Evolutionary conservation across 2,113 vertebrate genomes (phyloP), one percentile per base, ranked within the genome.

Genomic region (Rhinichthys klamathensis): DNA sequence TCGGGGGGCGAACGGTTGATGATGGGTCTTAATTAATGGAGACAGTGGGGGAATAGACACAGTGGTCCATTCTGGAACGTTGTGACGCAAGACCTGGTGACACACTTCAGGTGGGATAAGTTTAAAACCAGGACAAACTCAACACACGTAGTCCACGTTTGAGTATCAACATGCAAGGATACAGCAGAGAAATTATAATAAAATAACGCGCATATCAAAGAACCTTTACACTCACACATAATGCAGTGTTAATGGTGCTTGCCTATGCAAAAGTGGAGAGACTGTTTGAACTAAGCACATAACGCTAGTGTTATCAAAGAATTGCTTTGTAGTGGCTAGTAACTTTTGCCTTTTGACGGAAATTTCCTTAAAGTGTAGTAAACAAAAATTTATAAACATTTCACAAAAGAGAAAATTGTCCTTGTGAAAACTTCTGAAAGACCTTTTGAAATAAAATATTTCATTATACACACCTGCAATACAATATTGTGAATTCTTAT

Each of bases 1-100:
- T 93, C 92, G 90, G 85, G 91, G 93, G 94, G 92, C 84, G 84
- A 89, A 76, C 10, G 85, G 87, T 87, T 74, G 72, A 93, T 93
- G 85, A 90, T 89, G 91, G 89, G 92, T 93, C 93, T 94, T 96
- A 95, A 96, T 95, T 95, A 95, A 92, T 92, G 91, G 92, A 88
- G 86, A 93, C 90, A 93, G 94, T 93, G 93, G 92, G 92, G 92
- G 90, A 93, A 78, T 9, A 16, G 88, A 92, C 77, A 91, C 91
- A 72, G 81, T 88, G 82, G 89, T 90, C 90, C 91, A 92, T 91
- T 91, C 93, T 92, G 87, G 85, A 84, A 83, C 38, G 12, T 35
- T 86, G 25, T 16, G 60, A 75, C 9, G 38, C 9, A 81, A 60
- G 65, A 78, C 61, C 83, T 88, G 89, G 92, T 90, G 85, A 90